Evolutionary conservation across 1,140 invertebrate species (phyloP).

Genomic region (Tribolium castaneum): DNA sequence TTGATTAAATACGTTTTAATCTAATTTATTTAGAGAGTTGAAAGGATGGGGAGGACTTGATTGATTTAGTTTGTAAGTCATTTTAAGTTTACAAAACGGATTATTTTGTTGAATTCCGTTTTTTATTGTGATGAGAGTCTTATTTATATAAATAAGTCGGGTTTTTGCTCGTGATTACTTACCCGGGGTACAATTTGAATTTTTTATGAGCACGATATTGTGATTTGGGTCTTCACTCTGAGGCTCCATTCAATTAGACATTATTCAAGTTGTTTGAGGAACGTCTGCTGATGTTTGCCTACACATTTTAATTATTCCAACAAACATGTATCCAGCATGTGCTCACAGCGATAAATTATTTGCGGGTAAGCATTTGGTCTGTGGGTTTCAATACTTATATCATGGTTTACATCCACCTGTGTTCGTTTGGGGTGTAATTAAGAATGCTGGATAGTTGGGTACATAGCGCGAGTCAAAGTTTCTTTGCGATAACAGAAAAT

Average conservation of each 20-base stretch:
- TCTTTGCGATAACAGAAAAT: constrained; percentile 27
- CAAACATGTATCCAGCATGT: constrained; percentile 33
- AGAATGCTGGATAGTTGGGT: neutral
- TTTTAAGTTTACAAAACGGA: neutral
- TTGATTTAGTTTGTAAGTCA: constrained; percentile 7
- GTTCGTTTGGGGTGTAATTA: neutral
- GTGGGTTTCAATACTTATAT: constrained; percentile 37
- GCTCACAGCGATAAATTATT: constrained; percentile 32
- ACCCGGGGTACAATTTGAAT: neutral
- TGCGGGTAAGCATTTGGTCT: constrained; percentile 27
- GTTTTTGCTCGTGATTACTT: constrained; percentile 3
- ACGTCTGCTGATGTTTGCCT: constrained; percentile 35
- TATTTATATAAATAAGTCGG: constrained; percentile 5
- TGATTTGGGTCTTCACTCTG: neutral
- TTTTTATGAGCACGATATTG: constrained; percentile 2
- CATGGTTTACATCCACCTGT: neutral
- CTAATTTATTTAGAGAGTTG: constrained; percentile 21
- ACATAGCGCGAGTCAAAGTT: neutral
- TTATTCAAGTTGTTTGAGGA: constrained; percentile 13
- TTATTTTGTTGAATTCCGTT: neutral
- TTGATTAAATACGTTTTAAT: constrained; percentile 25
- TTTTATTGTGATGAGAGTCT: neutral
- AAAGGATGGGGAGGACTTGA: neutral
- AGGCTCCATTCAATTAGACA: constrained; percentile 19
- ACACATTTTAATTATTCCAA: constrained; percentile 40